Evolutionary conservation across 1,140 invertebrate genomes (phyloP), one percentile per base, ranked within the genome.

Genomic region (Proales similis): DNA sequence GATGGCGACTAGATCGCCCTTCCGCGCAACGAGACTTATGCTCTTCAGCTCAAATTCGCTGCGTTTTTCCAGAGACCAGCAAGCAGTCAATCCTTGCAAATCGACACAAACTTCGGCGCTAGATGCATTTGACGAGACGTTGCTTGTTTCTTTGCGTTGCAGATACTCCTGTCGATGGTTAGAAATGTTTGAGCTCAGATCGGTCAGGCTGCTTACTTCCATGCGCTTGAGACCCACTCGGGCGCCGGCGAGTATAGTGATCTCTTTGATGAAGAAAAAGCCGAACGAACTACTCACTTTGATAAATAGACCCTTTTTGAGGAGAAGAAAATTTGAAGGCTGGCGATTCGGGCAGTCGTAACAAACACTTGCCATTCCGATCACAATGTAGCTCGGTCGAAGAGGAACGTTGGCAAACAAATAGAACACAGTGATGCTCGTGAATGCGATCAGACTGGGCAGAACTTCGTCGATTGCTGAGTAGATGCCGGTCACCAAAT

Each of bases 1-100:
- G 4, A 63, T 12, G 12, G 39, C 45, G 7, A 61, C 17, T 7
- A 88, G 68, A 27, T 84, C 78, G 6, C 82, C 81, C 2, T 81
- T 78, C 64, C 80, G 78, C n/a, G 57, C 57, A 11, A 33, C 26
- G 38, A 61, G 47, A 2, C 11, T 20, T n/a, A 61, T 61, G 27
- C 47, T 61, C 26, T 61, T 46, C 11, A 61, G 17, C 9, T 9
- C 4, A 42, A 57, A 30, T 26, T 24, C 9, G 4, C 45, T 26
- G 4, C 45, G n/a, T n/a, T n/a, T n/a, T n/a, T n/a, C n/a, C n/a
- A n/a, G n/a, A n/a, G n/a, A n/a, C n/a, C n/a, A n/a, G n/a, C n/a
- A n/a, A n/a, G n/a, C n/a, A n/a, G n/a, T n/a, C n/a, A n/a, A n/a
- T n/a, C n/a, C n/a, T n/a, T n/a, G n/a, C n/a, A n/a, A n/a, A n/a